Conservation (phyloP, 2,888 invertebrate species). For the Napeogenes inachia region DNA sequence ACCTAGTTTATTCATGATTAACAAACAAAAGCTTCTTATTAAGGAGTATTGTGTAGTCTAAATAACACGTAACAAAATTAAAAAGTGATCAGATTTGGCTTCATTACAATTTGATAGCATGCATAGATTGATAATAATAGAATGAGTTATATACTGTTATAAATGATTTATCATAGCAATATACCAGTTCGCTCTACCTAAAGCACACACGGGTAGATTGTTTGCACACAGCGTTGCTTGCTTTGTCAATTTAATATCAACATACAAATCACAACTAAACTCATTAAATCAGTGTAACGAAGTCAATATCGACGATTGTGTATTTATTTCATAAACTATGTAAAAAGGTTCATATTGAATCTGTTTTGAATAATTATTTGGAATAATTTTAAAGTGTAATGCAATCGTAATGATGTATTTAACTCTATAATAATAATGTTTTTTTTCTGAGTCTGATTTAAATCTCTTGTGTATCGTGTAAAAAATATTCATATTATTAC, state of each 20-base stretch:
- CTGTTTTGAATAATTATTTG: background rate
- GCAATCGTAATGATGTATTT: no score
- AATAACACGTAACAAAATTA: no score
- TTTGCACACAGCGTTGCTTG: slow-evolving; percentile 4
- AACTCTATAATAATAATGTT: no score
- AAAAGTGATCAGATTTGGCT: background rate
- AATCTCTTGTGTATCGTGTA: no score
- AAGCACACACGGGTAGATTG: background rate
- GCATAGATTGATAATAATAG: background rate
- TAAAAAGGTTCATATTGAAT: background rate
- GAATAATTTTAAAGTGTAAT: background rate
- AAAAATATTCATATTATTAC: no score
- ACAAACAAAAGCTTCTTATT: no score
- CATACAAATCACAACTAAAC: slow-evolving; percentile 5
- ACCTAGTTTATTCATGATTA: no score
- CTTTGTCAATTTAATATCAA: slow-evolving; percentile 7
- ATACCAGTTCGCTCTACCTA: background rate
- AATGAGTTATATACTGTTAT: background rate
- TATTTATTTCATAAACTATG: background rate
- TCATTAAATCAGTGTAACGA: slow-evolving; percentile 1
- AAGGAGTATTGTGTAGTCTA: no score
- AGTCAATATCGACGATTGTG: background rate
- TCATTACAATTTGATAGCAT: background rate
- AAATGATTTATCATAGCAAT: background rate
- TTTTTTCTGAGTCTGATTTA: no score